Conservation (phyloP, 2,113 vertebrate genomes). For the Macrotus californicus region DNA sequence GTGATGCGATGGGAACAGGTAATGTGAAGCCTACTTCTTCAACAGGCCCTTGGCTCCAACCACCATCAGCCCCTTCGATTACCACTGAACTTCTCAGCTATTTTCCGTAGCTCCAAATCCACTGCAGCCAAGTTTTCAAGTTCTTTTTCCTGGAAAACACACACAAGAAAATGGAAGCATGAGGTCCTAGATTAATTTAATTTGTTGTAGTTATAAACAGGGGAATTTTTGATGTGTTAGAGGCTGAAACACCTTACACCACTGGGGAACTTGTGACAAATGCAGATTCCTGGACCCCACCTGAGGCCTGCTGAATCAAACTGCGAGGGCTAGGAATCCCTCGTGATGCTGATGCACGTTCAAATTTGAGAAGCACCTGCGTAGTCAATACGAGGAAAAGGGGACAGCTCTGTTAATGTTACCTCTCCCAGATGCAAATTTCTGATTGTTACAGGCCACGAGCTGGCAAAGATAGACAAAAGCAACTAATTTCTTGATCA, state of each 20-base stretch:
- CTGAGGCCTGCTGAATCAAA: background rate
- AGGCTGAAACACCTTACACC: background rate
- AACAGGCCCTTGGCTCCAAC: background rate
- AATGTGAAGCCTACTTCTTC: background rate
- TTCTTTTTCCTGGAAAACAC: conserved; percentile 84
- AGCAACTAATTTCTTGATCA: background rate
- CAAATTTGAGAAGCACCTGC: background rate
- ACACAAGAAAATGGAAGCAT: conserved; percentile 39
- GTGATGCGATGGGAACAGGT: conserved; percentile 55
- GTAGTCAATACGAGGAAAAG: background rate
- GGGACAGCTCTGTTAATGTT: background rate
- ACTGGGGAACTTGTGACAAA: background rate
- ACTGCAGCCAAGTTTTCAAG: conserved; percentile 90
- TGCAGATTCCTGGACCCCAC: background rate
- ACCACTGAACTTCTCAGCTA: conserved; percentile 86
- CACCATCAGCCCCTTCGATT: conserved; percentile 76
- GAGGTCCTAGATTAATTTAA: background rate
- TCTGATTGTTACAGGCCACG: background rate
- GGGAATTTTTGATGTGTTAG: background rate
- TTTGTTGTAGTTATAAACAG: background rate
- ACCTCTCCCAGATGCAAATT: background rate
- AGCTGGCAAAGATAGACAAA: background rate
- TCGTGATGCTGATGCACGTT: background rate
- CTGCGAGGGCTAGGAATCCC: background rate
- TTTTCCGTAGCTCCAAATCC: conserved; percentile 92